Evolutionary conservation across 2,797 vertebrate genomes (phyloP).

Genomic region (Monodelphis domestica): DNA sequence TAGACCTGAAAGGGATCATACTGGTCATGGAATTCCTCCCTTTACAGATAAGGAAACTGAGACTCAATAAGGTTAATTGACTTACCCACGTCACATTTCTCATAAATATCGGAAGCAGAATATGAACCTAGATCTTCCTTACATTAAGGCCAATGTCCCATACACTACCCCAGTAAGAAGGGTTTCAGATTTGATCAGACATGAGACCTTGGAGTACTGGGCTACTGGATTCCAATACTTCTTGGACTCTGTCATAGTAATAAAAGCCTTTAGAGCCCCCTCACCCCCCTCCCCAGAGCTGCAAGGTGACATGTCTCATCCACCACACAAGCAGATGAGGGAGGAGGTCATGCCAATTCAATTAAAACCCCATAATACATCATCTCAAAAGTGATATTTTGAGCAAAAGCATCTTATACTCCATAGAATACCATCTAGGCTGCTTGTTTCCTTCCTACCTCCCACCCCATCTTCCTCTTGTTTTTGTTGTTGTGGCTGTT

Average conservation of each 20-base stretch:
- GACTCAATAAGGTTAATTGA: not conserved
- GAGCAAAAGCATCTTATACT: not conserved
- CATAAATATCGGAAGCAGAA: not conserved
- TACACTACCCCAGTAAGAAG: not conserved
- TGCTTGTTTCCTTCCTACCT: not conserved
- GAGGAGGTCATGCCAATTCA: not conserved
- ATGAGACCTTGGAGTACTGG: not conserved
- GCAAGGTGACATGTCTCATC: not conserved
- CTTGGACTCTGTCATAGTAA: not conserved
- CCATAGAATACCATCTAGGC: not conserved
- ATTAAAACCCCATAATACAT: not conserved
- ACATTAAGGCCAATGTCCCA: not conserved
- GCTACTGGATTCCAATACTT: not conserved
- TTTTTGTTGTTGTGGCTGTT: no score
- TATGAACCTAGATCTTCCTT: not conserved
- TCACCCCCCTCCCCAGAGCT: no score
- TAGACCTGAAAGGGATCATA: not conserved
- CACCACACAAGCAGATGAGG: not conserved
- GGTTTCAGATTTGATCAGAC: not conserved
- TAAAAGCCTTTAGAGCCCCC: not conserved
- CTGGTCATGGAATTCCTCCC: not conserved
- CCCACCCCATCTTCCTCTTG: not conserved
- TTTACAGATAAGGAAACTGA: not conserved
- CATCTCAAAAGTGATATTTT: not conserved
- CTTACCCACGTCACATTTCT: not conserved